These are phyloP conservation scores for Austrolebias charrua DNA, from an alignment of 2,797 vertebrate genomes.

Conservation along the genomic window DNA sequence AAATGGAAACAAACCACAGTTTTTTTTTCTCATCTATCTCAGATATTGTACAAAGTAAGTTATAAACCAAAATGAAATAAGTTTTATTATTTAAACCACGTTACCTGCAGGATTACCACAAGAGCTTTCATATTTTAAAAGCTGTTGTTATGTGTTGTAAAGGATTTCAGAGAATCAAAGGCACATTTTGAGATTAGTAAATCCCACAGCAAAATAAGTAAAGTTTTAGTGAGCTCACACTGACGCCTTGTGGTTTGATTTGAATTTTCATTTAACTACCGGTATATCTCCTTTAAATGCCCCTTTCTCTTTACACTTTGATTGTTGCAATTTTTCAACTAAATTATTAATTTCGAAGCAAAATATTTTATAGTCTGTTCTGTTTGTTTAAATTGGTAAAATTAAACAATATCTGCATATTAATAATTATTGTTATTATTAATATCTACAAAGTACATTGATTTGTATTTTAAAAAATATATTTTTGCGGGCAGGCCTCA, in stretches of 20 bases:
- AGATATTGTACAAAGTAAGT: neutral
- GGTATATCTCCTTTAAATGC: too few relatives aligned
- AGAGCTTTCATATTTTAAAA: neutral
- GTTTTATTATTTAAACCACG: neutral
- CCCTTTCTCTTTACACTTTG: too few relatives aligned
- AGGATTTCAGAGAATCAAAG: neutral
- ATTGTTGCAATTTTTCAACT: too few relatives aligned
- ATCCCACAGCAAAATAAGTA: neutral
- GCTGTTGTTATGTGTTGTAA: neutral
- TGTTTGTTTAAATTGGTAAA: too few relatives aligned
- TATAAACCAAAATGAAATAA: too few relatives aligned
- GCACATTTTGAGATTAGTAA: neutral
- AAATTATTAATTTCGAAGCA: too few relatives aligned
- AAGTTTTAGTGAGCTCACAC: slow-evolving; percentile 1
- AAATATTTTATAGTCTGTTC: too few relatives aligned
- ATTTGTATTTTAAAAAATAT: too few relatives aligned
- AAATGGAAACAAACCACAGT: neutral
- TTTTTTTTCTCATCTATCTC: neutral
- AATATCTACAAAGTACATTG: too few relatives aligned
- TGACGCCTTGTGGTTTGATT: slow-evolving; percentile 45
- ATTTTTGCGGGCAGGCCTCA: too few relatives aligned
- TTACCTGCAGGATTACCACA: neutral
- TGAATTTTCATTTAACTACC: neutral
- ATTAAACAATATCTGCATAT: too few relatives aligned
- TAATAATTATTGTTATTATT: too few relatives aligned